Conservation (phyloP, 2,113 vertebrate genomes). For the Toxotes jaculatrix region DNA sequence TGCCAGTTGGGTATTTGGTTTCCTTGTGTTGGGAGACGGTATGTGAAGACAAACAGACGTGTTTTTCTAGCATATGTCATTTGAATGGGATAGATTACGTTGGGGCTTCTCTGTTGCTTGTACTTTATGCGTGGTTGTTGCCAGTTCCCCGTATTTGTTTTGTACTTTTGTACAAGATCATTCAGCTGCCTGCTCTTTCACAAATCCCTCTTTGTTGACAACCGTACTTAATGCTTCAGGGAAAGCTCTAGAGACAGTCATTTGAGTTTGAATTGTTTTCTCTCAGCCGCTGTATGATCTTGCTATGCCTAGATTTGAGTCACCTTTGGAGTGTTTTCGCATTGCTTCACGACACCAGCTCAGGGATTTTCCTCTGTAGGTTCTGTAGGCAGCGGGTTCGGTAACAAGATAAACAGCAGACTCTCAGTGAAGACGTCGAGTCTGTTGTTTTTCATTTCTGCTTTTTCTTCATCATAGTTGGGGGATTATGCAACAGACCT, state of each 20-base stretch:
- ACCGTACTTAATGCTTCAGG: conserved; percentile 35
- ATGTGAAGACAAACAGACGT: conserved; percentile 19
- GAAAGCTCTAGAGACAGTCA: conserved; percentile 24
- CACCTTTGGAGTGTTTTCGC: conserved; percentile 21
- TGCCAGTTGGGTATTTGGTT: background rate
- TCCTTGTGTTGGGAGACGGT: background rate
- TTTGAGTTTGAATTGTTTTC: conserved; percentile 13
- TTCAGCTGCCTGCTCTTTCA: conserved; percentile 37
- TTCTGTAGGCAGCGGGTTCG: conserved; percentile 15
- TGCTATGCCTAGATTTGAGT: conserved; percentile 22
- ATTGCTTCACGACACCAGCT: conserved; percentile 33
- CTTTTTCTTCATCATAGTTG: conserved; percentile 15
- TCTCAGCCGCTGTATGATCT: conserved; percentile 12
- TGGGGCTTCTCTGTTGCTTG: conserved; percentile 20
- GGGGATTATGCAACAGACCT: conserved; percentile 42
- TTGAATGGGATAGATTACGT: conserved; percentile 37
- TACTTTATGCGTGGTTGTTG: conserved; percentile 15
- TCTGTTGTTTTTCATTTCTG: conserved; percentile 24
- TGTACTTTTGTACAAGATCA: conserved; percentile 40
- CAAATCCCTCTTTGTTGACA: conserved; percentile 65
- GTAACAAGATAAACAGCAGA: conserved; percentile 42
- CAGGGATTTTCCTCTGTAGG: conserved; percentile 23
- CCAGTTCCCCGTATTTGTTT: conserved; percentile 45
- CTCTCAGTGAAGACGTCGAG: conserved; percentile 6
- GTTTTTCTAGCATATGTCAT: conserved; percentile 25